phyloP scores from a whole-genome alignment of 2,888 invertebrate species.

The Drosophila imparisetae region DNA sequence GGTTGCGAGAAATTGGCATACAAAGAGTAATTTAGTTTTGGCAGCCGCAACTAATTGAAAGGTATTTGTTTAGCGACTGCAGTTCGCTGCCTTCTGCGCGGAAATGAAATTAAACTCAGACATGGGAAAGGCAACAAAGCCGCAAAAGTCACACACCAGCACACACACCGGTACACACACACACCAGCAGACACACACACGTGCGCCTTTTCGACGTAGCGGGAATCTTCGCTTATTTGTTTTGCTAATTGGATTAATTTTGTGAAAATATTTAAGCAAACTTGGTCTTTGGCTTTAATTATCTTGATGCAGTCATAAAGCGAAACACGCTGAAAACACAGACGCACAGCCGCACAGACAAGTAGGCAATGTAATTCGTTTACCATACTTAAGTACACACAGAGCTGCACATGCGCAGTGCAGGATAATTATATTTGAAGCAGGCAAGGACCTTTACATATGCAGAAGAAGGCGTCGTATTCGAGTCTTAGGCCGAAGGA shows the following conservation, averaged over 20 bases:
- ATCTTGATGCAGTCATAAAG: slow-evolving; percentile 19
- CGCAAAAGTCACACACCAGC: slow-evolving; percentile 49
- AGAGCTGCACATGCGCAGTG: slow-evolving; percentile 29
- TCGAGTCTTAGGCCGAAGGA: not conserved
- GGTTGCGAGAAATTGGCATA: slow-evolving; percentile 50
- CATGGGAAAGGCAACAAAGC: slow-evolving; percentile 38
- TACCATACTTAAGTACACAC: not conserved
- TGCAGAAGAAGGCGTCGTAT: not conserved
- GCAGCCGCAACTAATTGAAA: slow-evolving; percentile 72
- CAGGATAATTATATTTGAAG: not conserved
- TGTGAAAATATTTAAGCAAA: slow-evolving; percentile 61
- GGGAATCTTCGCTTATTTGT: slow-evolving; percentile 58
- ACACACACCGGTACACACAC: slow-evolving; percentile 6
- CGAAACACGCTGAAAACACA: not conserved
- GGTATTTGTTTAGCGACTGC: slow-evolving; percentile 72
- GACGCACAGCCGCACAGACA: slow-evolving; percentile 3
- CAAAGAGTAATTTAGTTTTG: slow-evolving; percentile 72
- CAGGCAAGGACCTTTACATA: not conserved
- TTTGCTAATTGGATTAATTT: slow-evolving; percentile 70
- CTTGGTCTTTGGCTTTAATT: slow-evolving; percentile 42
- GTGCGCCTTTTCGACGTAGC: slow-evolving; percentile 16
- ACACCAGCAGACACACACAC: not conserved
- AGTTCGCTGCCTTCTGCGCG: slow-evolving; percentile 46
- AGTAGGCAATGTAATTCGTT: slow-evolving; percentile 22
- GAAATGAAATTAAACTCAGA: slow-evolving; percentile 58